A percentile compares a stretch with the other conserved stretches of the same genome.
phyloP scores from a whole-genome alignment of 2,113 vertebrate genomes.

The Gambusia holbrooki region DNA sequence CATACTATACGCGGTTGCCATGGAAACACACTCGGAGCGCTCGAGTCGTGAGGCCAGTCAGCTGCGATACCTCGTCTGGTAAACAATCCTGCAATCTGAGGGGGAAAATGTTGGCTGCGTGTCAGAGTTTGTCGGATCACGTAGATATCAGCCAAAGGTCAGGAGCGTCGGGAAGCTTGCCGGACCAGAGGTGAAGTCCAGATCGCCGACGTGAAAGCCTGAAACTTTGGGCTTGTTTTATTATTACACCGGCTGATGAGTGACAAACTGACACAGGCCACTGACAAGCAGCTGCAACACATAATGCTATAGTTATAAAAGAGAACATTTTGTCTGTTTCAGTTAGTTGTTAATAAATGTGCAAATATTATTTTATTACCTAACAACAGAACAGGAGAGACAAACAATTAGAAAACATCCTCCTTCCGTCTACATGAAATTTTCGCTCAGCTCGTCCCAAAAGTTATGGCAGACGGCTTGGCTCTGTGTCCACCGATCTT shows the following conservation, averaged over 20 bases:
- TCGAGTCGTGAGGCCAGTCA: conserved; percentile 67
- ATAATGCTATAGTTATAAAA: not conserved
- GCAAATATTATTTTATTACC: not conserved
- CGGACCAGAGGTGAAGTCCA: not conserved
- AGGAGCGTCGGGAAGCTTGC: not conserved
- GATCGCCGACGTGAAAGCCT: conserved; percentile 9
- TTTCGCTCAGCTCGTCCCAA: not conserved
- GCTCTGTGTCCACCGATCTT: conserved; percentile 1
- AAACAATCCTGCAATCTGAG: conserved; percentile 58
- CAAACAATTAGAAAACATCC: not conserved
- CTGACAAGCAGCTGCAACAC: not conserved
- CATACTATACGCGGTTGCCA: conserved; percentile 73
- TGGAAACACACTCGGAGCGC: conserved; percentile 75
- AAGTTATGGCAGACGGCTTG: conserved; percentile 7
- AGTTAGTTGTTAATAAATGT: not conserved
- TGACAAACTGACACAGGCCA: not conserved
- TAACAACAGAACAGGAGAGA: not conserved
- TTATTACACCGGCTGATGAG: not conserved
- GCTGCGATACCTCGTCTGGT: conserved; percentile 56
- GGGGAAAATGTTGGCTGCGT: not conserved
- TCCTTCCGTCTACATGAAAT: not conserved
- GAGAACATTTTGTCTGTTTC: not conserved
- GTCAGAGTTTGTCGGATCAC: conserved; percentile 40
- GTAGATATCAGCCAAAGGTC: conserved; percentile 36
- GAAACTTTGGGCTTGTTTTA: conserved; percentile 9